Percentiles rank a stretch among this genome's conserved stretches.
These are phyloP conservation scores for Rhynchotus rufescens DNA, from an alignment of 2,797 vertebrate genomes.

Conservation along the genomic window DNA sequence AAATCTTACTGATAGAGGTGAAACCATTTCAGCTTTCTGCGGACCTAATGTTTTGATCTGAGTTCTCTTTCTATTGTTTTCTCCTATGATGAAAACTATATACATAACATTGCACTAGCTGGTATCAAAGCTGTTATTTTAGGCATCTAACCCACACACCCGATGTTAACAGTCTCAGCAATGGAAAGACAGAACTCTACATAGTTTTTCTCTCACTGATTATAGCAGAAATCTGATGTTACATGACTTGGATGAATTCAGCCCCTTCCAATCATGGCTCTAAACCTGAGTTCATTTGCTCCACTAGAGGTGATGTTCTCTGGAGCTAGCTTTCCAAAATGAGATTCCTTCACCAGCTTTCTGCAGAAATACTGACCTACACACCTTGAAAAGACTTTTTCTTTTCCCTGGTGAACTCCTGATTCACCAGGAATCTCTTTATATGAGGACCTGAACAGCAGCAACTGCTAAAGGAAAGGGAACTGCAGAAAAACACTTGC, in stretches of 20 bases:
- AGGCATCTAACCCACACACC: neutral
- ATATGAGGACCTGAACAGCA: conserved; percentile 27
- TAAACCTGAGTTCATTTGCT: neutral
- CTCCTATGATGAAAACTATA: neutral
- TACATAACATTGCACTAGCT: neutral
- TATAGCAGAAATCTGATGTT: neutral
- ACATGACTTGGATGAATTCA: neutral
- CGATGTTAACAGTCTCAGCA: neutral
- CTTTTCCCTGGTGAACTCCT: conserved; percentile 24
- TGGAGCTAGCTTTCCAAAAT: neutral
- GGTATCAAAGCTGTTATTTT: neutral
- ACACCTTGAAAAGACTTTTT: neutral
- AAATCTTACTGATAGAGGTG: neutral
- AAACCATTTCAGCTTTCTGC: conserved; percentile 34
- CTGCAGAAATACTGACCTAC: neutral
- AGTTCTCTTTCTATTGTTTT: neutral
- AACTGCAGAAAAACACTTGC: neutral
- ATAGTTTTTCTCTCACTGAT: neutral
- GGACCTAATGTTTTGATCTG: conserved; percentile 30
- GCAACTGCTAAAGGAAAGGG: conserved; percentile 26
- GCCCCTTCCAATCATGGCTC: neutral
- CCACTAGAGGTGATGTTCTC: neutral
- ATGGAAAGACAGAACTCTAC: neutral
- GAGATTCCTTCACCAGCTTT: neutral
- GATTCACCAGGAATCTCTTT: neutral